phyloP scores from a whole-genome alignment of 2,888 invertebrate species.

The Campoletis raptor region DNA sequence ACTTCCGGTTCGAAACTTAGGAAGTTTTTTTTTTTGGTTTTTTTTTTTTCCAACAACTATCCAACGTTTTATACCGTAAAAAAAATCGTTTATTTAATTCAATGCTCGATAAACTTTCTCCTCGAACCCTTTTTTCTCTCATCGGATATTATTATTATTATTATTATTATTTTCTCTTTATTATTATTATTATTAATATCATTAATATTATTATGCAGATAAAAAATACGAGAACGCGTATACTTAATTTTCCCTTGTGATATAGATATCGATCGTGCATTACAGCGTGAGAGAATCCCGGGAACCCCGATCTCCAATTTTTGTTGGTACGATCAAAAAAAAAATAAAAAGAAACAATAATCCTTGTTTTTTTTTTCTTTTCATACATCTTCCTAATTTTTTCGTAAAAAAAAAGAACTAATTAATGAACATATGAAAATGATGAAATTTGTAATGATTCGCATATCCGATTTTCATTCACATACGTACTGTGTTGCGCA shows the following conservation, averaged over 20 bases:
- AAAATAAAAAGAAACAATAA: constrained; percentile 46
- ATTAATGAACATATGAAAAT: constrained; percentile 1
- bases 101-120: constrained; percentile 55
- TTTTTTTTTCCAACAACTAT: constrained; percentile 36
- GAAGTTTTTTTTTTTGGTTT: constrained; percentile 45
- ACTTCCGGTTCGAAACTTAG: constrained; percentile 60
- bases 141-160: constrained; percentile 54
- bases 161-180: constrained; percentile 50
- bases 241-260: constrained; percentile 83
- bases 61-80: constrained; percentile 48
- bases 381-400: constrained; percentile 27
- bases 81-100: constrained; percentile 60
- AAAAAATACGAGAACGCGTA: constrained; percentile 72
- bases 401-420: constrained; percentile 38
- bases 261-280: constrained; percentile 70
- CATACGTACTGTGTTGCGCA: constrained; percentile 62
- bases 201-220: constrained; percentile 49
- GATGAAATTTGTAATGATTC: constrained; percentile 25
- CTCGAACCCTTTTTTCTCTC: constrained; percentile 47
- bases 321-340: constrained; percentile 64
- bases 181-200: constrained; percentile 39
- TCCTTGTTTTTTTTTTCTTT: constrained; percentile 17
- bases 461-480: constrained; percentile 51
- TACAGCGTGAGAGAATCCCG: constrained; percentile 67
- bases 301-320: constrained; percentile 65